phyloP scores from a whole-genome alignment of 2,797 vertebrate genomes.

The Okamejei kenojei region DNA sequence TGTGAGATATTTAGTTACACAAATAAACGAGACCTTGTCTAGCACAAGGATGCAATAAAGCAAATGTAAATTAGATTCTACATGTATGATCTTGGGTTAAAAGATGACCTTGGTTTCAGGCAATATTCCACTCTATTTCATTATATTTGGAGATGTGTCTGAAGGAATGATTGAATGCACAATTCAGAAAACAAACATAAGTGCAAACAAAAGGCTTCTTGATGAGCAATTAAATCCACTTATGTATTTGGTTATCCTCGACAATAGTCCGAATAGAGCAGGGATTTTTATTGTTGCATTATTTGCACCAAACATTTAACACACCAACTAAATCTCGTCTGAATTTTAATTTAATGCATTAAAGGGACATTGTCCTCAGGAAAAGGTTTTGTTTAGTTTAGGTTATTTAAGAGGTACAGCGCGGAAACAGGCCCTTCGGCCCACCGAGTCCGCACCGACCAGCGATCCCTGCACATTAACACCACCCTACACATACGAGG shows the following conservation, averaged over 20 bases:
- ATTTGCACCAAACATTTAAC: neutral
- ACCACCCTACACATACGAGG: too few relatives aligned
- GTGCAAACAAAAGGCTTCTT: slow-evolving; percentile 7
- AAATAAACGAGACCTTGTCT: neutral
- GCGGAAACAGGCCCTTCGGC: too few relatives aligned
- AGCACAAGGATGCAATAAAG: neutral
- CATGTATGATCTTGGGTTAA: neutral
- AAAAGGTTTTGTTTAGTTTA: neutral
- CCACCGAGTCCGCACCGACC: too few relatives aligned
- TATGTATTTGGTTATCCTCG: neutral
- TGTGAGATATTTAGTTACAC: neutral
- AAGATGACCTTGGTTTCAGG: neutral
- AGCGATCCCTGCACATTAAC: too few relatives aligned
- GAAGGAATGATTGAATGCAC: neutral
- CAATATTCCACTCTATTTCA: neutral
- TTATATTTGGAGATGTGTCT: neutral
- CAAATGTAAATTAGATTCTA: neutral
- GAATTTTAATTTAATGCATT: slow-evolving; percentile 4
- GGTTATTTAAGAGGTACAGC: too few relatives aligned
- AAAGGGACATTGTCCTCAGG: neutral
- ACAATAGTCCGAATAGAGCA: slow-evolving; percentile 11
- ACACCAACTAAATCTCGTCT: neutral
- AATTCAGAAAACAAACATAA: neutral
- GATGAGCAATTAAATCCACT: slow-evolving; percentile 32
- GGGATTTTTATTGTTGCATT: neutral